These are phyloP conservation scores for Siderastrea radians DNA, from an alignment of 92 coral and sea anemone genomes.

Conservation along the genomic window DNA sequence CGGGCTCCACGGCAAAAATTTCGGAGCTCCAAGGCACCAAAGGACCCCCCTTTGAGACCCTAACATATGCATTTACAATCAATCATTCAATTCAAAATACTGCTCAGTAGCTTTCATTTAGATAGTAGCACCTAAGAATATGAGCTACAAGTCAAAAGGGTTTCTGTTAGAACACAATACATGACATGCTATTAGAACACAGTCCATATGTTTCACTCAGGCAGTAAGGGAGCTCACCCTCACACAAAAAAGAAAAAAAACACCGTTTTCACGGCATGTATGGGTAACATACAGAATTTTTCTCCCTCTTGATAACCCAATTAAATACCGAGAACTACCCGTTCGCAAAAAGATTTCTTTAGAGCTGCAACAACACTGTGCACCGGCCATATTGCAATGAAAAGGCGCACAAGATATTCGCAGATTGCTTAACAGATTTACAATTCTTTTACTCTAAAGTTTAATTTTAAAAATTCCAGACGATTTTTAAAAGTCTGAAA, in stretches of 20 bases:
- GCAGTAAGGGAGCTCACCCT: too few species aligned
- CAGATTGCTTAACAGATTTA: conserved; percentile 2
- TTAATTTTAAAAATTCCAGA: too few species aligned
- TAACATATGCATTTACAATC: too few species aligned
- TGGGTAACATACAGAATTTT: not conserved
- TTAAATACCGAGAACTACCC: conserved; percentile 95
- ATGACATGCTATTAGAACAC: too few species aligned
- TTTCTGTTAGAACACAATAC: too few species aligned
- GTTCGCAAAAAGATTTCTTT: conserved; percentile 94
- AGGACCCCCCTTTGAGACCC: too few species aligned
- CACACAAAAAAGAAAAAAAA: too few species aligned
- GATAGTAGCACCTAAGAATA: not conserved
- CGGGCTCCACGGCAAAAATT: too few species aligned
- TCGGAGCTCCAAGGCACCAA: too few species aligned
- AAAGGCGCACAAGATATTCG: conserved; percentile 51
- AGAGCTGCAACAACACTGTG: conserved; percentile 87
- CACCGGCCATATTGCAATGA: conserved; percentile 80
- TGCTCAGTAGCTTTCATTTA: not conserved
- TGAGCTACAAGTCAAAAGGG: not conserved
- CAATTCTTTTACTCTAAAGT: not conserved
- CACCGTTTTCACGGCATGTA: too few species aligned
- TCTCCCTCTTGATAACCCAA: conserved; percentile 79
- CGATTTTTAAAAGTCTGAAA: too few species aligned
- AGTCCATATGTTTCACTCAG: too few species aligned
- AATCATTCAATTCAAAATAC: not conserved